Evolutionary conservation across 2,888 invertebrate genomes (phyloP), one percentile per base, ranked within the genome.

Genomic region (Creontiades dilutus): DNA sequence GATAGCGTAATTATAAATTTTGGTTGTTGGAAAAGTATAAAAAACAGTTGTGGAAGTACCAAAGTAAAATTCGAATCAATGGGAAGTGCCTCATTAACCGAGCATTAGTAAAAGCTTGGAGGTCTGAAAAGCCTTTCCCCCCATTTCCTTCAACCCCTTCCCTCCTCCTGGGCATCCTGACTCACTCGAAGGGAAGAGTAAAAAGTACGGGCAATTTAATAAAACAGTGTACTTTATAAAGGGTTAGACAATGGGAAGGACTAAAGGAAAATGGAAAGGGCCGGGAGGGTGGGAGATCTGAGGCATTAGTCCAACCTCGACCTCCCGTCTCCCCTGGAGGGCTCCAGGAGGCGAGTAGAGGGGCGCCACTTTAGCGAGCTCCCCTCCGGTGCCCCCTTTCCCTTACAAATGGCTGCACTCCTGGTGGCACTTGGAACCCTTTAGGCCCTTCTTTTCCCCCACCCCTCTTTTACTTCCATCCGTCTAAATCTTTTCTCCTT

Each of bases 211-310:
- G 57, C 84, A 84, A 84, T 84, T 84, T 84, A 84, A 84, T 84
- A 84, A 84, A 84, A 84, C 84, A 84, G 84, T 84, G 84, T 84
- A 84, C 84, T 84, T 84, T 84, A 55, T 84, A 84, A 84, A 84
- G 84, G 57, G 84, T 84, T 57, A 84, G 84, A 84, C 84, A 84
- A 84, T 84, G 84, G 84, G 52, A 84, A 52, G 52, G 19, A 57
- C n/a, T 84, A 16, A 57, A 52, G 52, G 52, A 52, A 28, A 84
- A 55, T 23, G 52, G 55, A 23, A 55, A 28, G 28, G 48, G 19
- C 57, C 11, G 12, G 19, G 19, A 48, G 27, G 84, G 28, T 13
- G 27, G 13, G 52, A 52, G 68, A 85, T 85, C 85, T 85, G 28
- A 85, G 85, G 85, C 85, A 85, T 85, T 85, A 85, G 85, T 61